phyloP scores from a whole-genome alignment of 2,113 vertebrate species.

The Semnornis frantzii region DNA sequence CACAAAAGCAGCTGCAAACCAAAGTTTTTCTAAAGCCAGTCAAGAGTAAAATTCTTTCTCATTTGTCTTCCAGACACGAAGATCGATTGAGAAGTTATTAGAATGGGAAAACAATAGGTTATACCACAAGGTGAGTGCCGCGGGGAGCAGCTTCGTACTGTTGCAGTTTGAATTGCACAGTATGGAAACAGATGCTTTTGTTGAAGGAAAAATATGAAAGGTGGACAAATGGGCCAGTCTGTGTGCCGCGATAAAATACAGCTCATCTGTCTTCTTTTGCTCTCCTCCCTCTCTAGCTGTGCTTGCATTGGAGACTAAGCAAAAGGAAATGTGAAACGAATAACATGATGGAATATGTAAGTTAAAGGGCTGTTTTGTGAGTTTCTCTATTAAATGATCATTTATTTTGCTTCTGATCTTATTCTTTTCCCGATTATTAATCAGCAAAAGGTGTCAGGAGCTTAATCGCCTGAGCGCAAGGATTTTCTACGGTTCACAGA shows the following conservation, averaged over 20 bases:
- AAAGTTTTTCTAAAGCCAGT: conserved; percentile 83
- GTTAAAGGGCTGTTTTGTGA: conserved; percentile 99
- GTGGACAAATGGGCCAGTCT: conserved; percentile 89
- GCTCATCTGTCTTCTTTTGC: conserved; percentile 92
- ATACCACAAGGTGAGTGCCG: conserved; percentile 97
- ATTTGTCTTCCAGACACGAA: conserved; percentile 96
- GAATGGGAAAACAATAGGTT: conserved; percentile 95
- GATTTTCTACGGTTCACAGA: conserved; percentile 98
- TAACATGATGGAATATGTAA: conserved; percentile 99
- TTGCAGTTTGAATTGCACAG: conserved; percentile 93
- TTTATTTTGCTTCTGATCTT: conserved; percentile 99
- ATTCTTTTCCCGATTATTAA: conserved; percentile 97
- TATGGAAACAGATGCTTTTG: conserved; percentile 99
- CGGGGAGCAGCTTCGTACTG: conserved; percentile 85
- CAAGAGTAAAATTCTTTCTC: conserved; percentile 86
- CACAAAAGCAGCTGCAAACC: conserved; percentile 90
- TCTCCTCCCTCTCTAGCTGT: conserved; percentile 91
- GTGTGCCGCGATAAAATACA: conserved; percentile 87
- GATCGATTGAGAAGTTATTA: conserved; percentile 99
- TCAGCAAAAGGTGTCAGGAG: conserved; percentile 93
- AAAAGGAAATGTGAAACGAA: conserved; percentile 99
- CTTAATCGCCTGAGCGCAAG: conserved; percentile 93
- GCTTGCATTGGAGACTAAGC: conserved; percentile 96
- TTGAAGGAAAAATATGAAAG: conserved; percentile 98
- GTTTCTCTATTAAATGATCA: conserved; percentile 99